Conservation (phyloP, 1,140 invertebrate species). For the Acarapis woodi region DNA sequence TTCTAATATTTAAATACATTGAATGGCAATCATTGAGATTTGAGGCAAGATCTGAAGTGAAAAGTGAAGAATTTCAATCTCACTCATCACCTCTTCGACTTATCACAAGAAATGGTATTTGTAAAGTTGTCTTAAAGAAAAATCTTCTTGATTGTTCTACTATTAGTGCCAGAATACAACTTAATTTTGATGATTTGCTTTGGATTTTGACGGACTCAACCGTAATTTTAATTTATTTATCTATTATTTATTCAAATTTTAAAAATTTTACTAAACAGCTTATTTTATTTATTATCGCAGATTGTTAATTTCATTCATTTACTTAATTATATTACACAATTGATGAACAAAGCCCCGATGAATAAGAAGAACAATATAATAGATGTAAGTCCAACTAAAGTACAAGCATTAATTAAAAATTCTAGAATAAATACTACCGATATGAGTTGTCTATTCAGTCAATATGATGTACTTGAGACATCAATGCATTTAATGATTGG, state of each 20-base stretch:
- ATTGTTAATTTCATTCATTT: too few relatives aligned
- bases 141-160: constrained; percentile 67
- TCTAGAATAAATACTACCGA: background rate
- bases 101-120: constrained; percentile 75
- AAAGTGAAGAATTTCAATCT: constrained; percentile 30
- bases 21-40: constrained; percentile 86
- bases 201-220: constrained; percentile 95
- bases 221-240: constrained; percentile 65
- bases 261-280: constrained; percentile 40
- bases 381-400: background rate
- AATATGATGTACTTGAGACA: constrained; percentile 80
- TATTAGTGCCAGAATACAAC: constrained; percentile 58
- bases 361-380: constrained; percentile 5
- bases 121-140: constrained; percentile 88
- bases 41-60: constrained; percentile 32
- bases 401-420: background rate
- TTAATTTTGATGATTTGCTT: constrained; percentile 81
- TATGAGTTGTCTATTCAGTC: constrained; percentile 31
- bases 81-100: constrained; percentile 61
- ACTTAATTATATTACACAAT: constrained; percentile 6
- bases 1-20: constrained; percentile 89
- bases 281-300: background rate
- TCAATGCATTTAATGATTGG: constrained; percentile 86
- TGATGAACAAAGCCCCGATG: constrained; percentile 8
- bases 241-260: too few relatives aligned